Evolutionary conservation across 1,140 invertebrate genomes (phyloP), one percentile per base, ranked within the genome.

Genomic region (Nephila pilipes): DNA sequence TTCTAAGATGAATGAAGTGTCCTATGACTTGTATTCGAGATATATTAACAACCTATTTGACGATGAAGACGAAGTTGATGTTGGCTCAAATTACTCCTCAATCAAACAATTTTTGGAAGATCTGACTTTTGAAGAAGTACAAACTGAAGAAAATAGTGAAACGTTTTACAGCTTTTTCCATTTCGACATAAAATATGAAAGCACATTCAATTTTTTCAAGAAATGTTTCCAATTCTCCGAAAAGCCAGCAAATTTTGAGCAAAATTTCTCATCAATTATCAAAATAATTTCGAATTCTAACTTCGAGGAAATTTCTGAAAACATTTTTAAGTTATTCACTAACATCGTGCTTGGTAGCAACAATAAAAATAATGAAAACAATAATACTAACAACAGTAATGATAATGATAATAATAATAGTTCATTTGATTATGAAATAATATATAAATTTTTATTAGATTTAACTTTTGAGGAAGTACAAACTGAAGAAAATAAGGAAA

Each of bases 61-160:
- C n/a, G n/a, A n/a, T n/a, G n/a, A n/a, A n/a, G n/a, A n/a, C n/a
- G n/a, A n/a, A n/a, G n/a, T n/a, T n/a, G n/a, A n/a, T n/a, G n/a
- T n/a, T n/a, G n/a, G n/a, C n/a, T n/a, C n/a, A n/a, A n/a, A n/a
- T n/a, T n/a, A n/a, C n/a, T n/a, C n/a, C n/a, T n/a, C n/a, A n/a
- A n/a, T n/a, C 38, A 3, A 65, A 22, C 6, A n/a, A n/a, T 87
- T 65, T 57, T 65, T 65, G 20, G n/a, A 65, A 69, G 20, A 87
- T 69, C 46, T 65, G n/a, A 87, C 16, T 20, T 87, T 87, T 18
- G 57, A 87, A 69, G 85, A 87, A n/a, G 3, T 87, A 22, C 57
- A 38, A n/a, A 38, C 1, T 46, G 20, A 57, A 10, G 22, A 87
- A 14, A 32, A 57, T 36, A 25, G 25, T 5, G 32, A 87, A 36